Evolutionary conservation across 2,113 vertebrate species (phyloP).

Genomic region (Atrichornis clamosus): DNA sequence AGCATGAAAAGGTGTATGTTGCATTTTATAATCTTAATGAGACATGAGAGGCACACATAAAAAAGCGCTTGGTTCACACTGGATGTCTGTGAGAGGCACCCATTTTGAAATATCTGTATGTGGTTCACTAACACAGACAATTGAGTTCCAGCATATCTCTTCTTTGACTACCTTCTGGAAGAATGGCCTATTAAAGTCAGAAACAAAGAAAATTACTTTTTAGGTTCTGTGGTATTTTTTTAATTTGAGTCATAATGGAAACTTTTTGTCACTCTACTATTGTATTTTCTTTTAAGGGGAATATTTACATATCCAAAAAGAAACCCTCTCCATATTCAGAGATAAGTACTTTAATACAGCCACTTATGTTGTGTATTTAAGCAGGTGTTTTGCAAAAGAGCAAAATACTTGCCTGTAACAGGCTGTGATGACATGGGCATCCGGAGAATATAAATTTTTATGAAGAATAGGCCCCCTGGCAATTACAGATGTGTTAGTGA

Average conservation of each 20-base stretch:
- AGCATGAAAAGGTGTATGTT: not conserved
- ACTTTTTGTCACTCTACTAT: constrained; percentile 51
- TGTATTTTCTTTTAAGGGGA: constrained; percentile 70
- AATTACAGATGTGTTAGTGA: constrained; percentile 59
- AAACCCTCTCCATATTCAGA: constrained; percentile 62
- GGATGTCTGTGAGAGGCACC: constrained; percentile 20
- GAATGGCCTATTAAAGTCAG: constrained; percentile 18
- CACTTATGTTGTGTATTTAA: constrained; percentile 56
- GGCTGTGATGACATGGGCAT: constrained; percentile 30
- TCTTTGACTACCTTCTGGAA: constrained; percentile 44
- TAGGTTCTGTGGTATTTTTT: constrained; percentile 34
- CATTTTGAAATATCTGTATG: constrained; percentile 66
- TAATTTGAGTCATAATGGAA: constrained; percentile 24
- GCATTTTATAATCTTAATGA: constrained; percentile 58
- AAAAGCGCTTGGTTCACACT: constrained; percentile 40
- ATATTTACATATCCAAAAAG: constrained; percentile 64
- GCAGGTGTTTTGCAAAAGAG: constrained; percentile 68
- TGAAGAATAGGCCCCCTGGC: constrained; percentile 53
- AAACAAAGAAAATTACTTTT: constrained; percentile 46
- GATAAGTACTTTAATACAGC: constrained; percentile 68
- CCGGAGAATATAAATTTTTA: constrained; percentile 6
- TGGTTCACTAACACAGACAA: constrained; percentile 66
- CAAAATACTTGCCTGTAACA: constrained; percentile 32
- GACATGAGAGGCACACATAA: constrained; percentile 32
- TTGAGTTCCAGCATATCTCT: constrained; percentile 60